Evolutionary conservation across 2,888 invertebrate species (phyloP), one percentile per base, ranked within the genome.

Genomic region (Orchesellides sinensis): DNA sequence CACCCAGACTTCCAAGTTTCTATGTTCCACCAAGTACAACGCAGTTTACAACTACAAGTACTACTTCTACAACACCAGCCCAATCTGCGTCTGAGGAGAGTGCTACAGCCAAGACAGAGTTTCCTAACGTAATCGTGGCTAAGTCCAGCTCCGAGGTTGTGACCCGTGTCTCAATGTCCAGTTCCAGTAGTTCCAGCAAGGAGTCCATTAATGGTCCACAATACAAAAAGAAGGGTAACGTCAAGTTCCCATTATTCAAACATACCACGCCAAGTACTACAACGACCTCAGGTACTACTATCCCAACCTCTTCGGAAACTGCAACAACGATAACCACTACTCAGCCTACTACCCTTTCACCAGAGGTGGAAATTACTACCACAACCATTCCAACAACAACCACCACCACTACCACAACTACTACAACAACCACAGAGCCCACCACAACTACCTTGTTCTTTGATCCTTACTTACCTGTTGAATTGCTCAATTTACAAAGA

Each of bases 1-100:
- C 87, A 12, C 87, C 87, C 0, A 69, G 86, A 17, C 74, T 88
- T 2, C 87, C 87, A 2, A 84, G 83, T 52, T 88, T 88, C 47
- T 88, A 88, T 66, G 79, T 83, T 21, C 83, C 77, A n/a, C n/a
- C 40, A 8, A 84, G 77, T 29, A 83, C 84, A 4, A 84, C 83
- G 1, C 56, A 65, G 17, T 82, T 81, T n/a, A 56, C 85, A 0
- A 79, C 68, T n/a, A 54, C 68, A 6, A 56, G 69, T 6, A 77
- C 83, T 3, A 78, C 82, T 0, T 21, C 81, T 4, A 32, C 56
- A 14, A 66, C 77, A 1, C 14, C 80, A 5, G 1, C 66, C 17
- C 21, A 63, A 17, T 56, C 70, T n/a, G 49, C 81, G 10, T 10
- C 65, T 0, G 73, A 61, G 17, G 73, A 59, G 19, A 52, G 35